Evolutionary conservation across 2,888 invertebrate genomes (phyloP), one percentile per base, ranked within the genome.

Genomic region (Caenorhabditis sulstoni): DNA sequence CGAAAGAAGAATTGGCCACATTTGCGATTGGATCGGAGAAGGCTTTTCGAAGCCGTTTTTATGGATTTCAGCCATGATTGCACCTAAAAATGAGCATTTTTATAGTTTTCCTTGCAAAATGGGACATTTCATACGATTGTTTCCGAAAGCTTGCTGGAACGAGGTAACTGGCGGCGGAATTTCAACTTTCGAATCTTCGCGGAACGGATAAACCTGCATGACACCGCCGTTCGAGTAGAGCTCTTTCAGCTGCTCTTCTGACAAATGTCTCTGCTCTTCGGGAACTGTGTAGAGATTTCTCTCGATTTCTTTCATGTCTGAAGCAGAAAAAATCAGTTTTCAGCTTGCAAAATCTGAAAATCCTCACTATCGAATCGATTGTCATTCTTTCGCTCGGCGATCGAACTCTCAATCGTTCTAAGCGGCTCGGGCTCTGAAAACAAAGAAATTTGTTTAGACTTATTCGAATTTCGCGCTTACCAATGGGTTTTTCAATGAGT

Each of bases 11-110:
- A 97, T 93, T 0, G 97, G 97, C 97, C 97, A 97, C 0, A 95
- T 94, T 91, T 97, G 97, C 76, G 94, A 92, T 88, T 92, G 92
- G 87, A 97, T 96, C 0, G 97, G 97, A 0, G 95, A 94, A 0
- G 97, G 97, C 78, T 93, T 93, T 23, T 91, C 91, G 90, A 97
- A 97, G 0, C 93, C 94, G 86, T 94, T 95, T 84, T 95, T 95
- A 58, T 92, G 90, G 55, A 97, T 94, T 92, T 95, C 95, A 0
- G 91, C 92, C 81, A 97, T 90, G 65, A 97, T 94, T 87, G 95
- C 95, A 7, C 96, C 91, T 92, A 85, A 61, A 90, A 81, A 11
- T 9, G n/a, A 39, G 18, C n/a, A 11, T 35, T 23, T 16, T n/a
- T n/a, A n/a, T 16, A 29, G 12, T 5, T 39, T 44, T 5, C 18